Percentiles rank a stretch among this genome's conserved stretches.
Conservation (phyloP, 2,888 invertebrate genomes). For the Tanytarsus gracilentus region DNA sequence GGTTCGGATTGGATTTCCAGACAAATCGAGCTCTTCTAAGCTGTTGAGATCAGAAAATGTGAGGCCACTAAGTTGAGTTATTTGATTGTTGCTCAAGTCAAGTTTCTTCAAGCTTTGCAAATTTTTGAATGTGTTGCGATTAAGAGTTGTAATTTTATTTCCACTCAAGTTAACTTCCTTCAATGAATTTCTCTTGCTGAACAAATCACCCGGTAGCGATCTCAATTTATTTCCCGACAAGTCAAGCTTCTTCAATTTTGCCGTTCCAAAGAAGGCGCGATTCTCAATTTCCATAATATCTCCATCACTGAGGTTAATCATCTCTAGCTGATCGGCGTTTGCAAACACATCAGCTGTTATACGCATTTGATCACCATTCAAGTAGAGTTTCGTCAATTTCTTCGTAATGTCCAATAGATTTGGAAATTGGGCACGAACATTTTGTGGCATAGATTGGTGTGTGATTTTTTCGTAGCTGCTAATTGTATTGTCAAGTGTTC, state of each 20-base stretch:
- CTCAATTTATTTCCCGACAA: conserved; percentile 17
- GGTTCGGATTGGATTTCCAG: conserved; percentile 23
- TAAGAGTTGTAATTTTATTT: conserved; percentile 4
- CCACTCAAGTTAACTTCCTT: conserved; percentile 20
- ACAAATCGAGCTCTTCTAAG: conserved; percentile 18
- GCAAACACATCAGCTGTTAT: conserved; percentile 18
- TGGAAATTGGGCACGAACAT: conserved; percentile 1
- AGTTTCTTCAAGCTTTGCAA: conserved; percentile 18
- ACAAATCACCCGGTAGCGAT: conserved; percentile 1
- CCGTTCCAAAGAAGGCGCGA: conserved; percentile 7
- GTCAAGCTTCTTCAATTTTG: conserved; percentile 19
- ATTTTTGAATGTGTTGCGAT: conserved; percentile 12
- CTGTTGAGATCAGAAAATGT: conserved; percentile 17
- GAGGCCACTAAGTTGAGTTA: conserved; percentile 1
- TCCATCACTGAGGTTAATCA: conserved; percentile 19
- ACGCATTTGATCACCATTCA: conserved; percentile 3
- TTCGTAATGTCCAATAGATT: conserved; percentile 13
- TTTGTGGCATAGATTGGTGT: conserved; percentile 19
- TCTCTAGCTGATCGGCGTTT: background rate
- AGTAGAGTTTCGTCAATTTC: conserved; percentile 19
- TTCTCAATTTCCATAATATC: conserved; percentile 10
- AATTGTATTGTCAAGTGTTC: conserved; percentile 16
- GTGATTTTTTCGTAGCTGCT: conserved; percentile 4
- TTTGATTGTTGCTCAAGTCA: conserved; percentile 15
- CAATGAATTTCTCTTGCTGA: background rate